Percentiles rank a stretch among this genome's conserved stretches.
phyloP scores from a whole-genome alignment of 2,888 invertebrate species.

The Lamellibrachia satsuma region DNA sequence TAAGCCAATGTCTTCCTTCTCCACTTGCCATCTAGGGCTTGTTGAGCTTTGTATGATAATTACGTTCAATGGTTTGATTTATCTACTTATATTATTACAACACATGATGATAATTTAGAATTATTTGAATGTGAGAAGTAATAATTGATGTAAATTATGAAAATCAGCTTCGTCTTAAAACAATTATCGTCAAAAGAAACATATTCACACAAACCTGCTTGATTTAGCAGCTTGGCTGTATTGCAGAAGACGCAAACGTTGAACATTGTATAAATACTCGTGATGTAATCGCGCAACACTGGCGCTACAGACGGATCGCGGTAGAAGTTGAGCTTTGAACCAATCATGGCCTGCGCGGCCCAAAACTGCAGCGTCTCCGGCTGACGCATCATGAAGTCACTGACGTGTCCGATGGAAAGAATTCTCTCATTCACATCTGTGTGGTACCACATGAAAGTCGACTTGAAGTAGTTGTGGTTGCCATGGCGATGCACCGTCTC shows the following conservation, averaged over 20 bases:
- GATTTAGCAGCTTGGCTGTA: slow-evolving; percentile 52
- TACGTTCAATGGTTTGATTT: neutral
- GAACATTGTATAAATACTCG: slow-evolving; percentile 64
- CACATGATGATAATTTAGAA: too few relatives aligned
- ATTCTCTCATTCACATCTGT: slow-evolving; percentile 67
- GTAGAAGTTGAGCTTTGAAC: slow-evolving; percentile 65
- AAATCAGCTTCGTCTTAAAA: too few relatives aligned
- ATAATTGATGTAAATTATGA: too few relatives aligned
- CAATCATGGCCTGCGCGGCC: slow-evolving; percentile 64
- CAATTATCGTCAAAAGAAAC: too few relatives aligned
- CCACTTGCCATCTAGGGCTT: too few relatives aligned
- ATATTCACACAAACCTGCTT: slow-evolving; percentile 54
- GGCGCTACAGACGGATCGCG: slow-evolving; percentile 59
- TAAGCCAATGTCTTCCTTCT: too few relatives aligned
- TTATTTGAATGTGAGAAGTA: too few relatives aligned
- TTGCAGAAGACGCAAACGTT: slow-evolving; percentile 66
- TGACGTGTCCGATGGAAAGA: slow-evolving; percentile 50
- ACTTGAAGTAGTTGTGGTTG: slow-evolving; percentile 69
- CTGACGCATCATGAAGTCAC: slow-evolving; percentile 38
- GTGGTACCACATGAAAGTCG: slow-evolving; percentile 69
- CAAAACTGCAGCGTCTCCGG: slow-evolving; percentile 60
- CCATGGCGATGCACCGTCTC: slow-evolving; percentile 68
- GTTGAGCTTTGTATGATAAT: neutral
- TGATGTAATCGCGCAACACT: slow-evolving; percentile 65
- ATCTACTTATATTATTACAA: too few relatives aligned